phyloP scores from a whole-genome alignment of 2,113 vertebrate species.

The Ploceus nigricollis region DNA sequence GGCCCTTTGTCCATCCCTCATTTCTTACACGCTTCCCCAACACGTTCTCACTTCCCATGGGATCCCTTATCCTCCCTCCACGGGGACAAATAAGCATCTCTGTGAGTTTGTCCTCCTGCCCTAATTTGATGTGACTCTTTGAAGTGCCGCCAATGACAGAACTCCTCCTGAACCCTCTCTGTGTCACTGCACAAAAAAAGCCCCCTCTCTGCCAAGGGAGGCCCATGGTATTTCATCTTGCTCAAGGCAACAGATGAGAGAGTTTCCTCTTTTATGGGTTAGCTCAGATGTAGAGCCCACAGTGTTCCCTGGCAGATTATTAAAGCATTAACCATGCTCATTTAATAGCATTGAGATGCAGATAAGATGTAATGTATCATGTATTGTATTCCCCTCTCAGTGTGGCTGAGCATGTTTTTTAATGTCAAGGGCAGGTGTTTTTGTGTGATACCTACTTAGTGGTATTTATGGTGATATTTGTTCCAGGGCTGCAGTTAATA shows the following conservation, averaged over 20 bases:
- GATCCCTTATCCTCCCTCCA: not conserved
- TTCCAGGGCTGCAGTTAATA: slow-evolving; percentile 7
- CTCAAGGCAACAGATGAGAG: not conserved
- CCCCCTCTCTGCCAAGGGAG: not conserved
- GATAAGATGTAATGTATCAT: slow-evolving; percentile 14
- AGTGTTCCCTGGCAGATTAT: slow-evolving; percentile 40
- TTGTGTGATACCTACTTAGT: slow-evolving; percentile 11
- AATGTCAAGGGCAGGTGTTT: slow-evolving; percentile 32
- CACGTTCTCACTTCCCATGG: not conserved
- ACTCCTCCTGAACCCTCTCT: not conserved
- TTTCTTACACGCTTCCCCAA: accelerated
- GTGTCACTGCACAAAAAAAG: not conserved
- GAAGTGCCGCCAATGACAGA: not conserved
- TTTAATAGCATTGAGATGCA: slow-evolving; percentile 44
- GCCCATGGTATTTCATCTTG: not conserved
- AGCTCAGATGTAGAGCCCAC: slow-evolving; percentile 1
- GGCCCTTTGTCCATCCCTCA: not conserved
- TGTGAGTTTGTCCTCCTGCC: not conserved
- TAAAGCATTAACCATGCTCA: slow-evolving; percentile 38
- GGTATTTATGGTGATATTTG: slow-evolving; percentile 45
- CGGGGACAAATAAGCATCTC: not conserved
- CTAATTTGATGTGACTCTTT: not conserved
- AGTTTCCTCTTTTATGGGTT: slow-evolving; percentile 2
- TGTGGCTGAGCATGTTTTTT: not conserved
- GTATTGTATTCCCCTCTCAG: not conserved